Evolutionary conservation across 2,888 invertebrate species (phyloP).

Genomic region (Tipula helvola): DNA sequence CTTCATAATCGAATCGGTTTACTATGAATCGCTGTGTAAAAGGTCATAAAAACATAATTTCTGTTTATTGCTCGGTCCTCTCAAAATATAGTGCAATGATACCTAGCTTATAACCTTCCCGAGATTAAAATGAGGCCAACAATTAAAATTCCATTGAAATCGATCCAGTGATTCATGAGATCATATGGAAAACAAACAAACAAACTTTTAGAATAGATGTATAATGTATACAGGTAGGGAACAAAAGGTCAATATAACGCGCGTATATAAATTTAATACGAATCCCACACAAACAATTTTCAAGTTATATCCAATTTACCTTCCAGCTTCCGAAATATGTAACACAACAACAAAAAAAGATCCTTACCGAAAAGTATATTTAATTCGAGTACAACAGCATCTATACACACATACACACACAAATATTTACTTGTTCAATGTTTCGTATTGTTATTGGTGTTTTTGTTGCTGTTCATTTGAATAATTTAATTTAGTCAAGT

Average conservation of each 20-base stretch:
- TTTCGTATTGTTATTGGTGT: background rate
- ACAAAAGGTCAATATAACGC: background rate
- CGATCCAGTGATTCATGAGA: too few species aligned
- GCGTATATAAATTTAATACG: background rate
- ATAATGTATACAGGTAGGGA: too few species aligned
- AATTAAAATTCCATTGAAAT: too few species aligned
- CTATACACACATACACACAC: background rate
- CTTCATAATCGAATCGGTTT: too few species aligned
- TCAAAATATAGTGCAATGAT: too few species aligned
- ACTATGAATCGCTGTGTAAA: too few species aligned
- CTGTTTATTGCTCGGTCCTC: too few species aligned
- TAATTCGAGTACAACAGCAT: background rate
- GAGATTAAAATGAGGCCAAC: too few species aligned
- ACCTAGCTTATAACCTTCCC: too few species aligned
- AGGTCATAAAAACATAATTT: too few species aligned
- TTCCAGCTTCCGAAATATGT: background rate
- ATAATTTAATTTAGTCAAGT: constrained; percentile 4
- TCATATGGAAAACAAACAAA: too few species aligned
- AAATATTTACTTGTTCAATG: background rate
- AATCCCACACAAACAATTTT: background rate
- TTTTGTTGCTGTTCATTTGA: background rate
- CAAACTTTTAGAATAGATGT: too few species aligned
- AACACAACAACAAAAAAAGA: background rate
- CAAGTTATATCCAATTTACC: background rate
- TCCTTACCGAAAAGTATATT: background rate